A percentile compares a stretch with the other conserved stretches of the same genome.
Conservation (phyloP, 92 coral and sea anemone genomes). For the Phymanthus crucifer region DNA sequence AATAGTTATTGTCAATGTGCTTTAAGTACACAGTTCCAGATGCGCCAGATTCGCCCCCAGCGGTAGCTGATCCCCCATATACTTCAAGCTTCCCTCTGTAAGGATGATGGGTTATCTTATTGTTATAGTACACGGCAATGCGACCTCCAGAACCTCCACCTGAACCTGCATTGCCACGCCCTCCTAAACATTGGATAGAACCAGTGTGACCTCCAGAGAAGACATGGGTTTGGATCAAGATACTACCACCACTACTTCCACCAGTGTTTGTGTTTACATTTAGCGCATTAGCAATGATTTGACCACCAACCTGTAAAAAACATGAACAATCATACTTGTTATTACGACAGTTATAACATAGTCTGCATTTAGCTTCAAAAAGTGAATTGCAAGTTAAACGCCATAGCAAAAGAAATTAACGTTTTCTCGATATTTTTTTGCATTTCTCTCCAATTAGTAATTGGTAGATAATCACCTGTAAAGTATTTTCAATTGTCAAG, state of each 20-base stretch:
- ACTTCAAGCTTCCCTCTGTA: slow-evolving; percentile 61
- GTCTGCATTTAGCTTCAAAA: too few species aligned
- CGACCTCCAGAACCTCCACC: slow-evolving; percentile 80
- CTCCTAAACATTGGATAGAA: slow-evolving; percentile 54
- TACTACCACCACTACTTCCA: slow-evolving; percentile 78
- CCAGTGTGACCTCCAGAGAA: slow-evolving; percentile 79
- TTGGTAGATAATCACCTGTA: slow-evolving; percentile 38
- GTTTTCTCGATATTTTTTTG: too few species aligned
- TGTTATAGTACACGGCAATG: slow-evolving; percentile 58
- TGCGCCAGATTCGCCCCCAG: slow-evolving; percentile 71
- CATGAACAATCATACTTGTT: too few species aligned
- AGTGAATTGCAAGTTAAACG: too few species aligned
- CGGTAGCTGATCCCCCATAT: slow-evolving; percentile 55
- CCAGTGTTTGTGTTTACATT: slow-evolving; percentile 43
- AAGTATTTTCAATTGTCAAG: slow-evolving; percentile 46
- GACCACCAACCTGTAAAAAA: slow-evolving; percentile 53
- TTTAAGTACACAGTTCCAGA: slow-evolving; percentile 67
- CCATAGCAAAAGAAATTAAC: not conserved
- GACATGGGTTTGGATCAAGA: slow-evolving; percentile 46
- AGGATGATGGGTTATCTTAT: slow-evolving; percentile 53
- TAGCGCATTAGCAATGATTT: slow-evolving; percentile 52
- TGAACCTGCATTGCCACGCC: slow-evolving; percentile 54
- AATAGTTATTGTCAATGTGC: slow-evolving; percentile 47
- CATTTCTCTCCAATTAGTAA: too few species aligned
- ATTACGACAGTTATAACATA: too few species aligned